A percentile compares a stretch with the other conserved stretches of the same genome.
These are phyloP conservation scores for Thyatira batis DNA, from an alignment of 2,888 invertebrate genomes.

Conservation along the genomic window DNA sequence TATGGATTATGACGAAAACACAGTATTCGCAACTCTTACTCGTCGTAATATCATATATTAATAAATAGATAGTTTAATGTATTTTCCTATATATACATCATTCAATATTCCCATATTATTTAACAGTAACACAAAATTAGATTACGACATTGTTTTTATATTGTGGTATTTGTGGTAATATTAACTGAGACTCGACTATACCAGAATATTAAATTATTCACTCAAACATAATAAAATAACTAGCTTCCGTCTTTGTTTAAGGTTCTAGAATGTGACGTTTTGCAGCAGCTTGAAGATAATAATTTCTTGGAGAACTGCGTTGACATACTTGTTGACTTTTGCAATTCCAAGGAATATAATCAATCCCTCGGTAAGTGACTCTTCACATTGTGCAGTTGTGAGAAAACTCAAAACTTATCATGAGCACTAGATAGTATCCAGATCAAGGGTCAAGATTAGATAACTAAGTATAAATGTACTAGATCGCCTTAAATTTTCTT, in stretches of 20 bases:
- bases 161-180: too few species aligned
- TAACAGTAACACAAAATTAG: too few species aligned
- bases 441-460: slow-evolving; percentile 1
- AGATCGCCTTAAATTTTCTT: neutral
- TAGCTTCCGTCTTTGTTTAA: slow-evolving; percentile 34
- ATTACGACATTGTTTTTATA: too few species aligned
- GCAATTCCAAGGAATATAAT: slow-evolving; percentile 52
- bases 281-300: slow-evolving; percentile 52
- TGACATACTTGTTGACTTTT: slow-evolving; percentile 65
- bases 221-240: too few species aligned
- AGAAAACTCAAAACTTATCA: neutral
- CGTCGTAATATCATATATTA: too few species aligned
- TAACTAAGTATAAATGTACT: neutral
- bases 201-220: too few species aligned
- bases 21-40: too few species aligned
- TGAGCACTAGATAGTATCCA: neutral
- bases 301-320: slow-evolving; percentile 62
- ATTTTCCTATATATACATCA: too few species aligned
- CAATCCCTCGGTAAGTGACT: slow-evolving; percentile 55
- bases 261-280: slow-evolving; percentile 59
- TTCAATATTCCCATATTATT: too few species aligned
- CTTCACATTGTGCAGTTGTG: neutral
- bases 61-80: too few species aligned
- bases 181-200: too few species aligned
- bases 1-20: too few species aligned